Conservation (phyloP, 2,797 vertebrate species). For the Micrastur ruficollis region DNA sequence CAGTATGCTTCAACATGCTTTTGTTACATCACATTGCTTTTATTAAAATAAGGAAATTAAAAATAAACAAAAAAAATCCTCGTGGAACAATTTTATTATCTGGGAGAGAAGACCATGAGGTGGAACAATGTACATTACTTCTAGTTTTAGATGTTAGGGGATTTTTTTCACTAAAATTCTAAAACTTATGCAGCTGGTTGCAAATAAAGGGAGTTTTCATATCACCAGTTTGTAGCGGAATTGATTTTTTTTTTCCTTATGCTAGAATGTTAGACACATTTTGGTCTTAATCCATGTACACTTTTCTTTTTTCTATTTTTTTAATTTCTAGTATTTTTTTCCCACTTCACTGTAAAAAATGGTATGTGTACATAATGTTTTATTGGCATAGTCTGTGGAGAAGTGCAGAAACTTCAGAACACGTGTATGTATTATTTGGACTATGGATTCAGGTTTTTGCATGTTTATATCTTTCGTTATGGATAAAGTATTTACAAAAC, state of each 20-base stretch:
- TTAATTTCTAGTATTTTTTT: conserved; percentile 88
- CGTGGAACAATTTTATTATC: conserved; percentile 84
- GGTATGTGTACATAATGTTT: conserved; percentile 98
- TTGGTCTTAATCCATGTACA: conserved; percentile 94
- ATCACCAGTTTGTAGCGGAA: conserved; percentile 92
- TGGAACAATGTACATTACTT: conserved; percentile 89
- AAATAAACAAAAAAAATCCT: conserved; percentile 73
- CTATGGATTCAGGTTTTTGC: conserved; percentile 95
- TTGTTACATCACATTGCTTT: conserved; percentile 90
- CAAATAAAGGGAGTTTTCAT: conserved; percentile 95
- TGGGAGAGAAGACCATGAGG: conserved; percentile 80
- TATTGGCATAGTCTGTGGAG: conserved; percentile 93
- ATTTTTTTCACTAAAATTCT: conserved; percentile 86
- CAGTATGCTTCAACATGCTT: conserved; percentile 90
- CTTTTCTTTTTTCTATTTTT: conserved; percentile 85
- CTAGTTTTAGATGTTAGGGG: conserved; percentile 86
- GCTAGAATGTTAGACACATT: conserved; percentile 90
- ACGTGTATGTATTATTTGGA: conserved; percentile 98
- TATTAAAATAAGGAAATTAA: conserved; percentile 85
- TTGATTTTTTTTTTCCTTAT: conserved; percentile 79
- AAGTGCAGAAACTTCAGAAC: conserved; percentile 93
- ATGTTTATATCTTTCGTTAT: conserved; percentile 99
- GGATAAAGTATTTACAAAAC: conserved; percentile 93
- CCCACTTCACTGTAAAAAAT: conserved; percentile 97
- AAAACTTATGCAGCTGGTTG: conserved; percentile 92